phyloP scores from a whole-genome alignment of 2,113 vertebrate genomes.

The Eclectus roratus region DNA sequence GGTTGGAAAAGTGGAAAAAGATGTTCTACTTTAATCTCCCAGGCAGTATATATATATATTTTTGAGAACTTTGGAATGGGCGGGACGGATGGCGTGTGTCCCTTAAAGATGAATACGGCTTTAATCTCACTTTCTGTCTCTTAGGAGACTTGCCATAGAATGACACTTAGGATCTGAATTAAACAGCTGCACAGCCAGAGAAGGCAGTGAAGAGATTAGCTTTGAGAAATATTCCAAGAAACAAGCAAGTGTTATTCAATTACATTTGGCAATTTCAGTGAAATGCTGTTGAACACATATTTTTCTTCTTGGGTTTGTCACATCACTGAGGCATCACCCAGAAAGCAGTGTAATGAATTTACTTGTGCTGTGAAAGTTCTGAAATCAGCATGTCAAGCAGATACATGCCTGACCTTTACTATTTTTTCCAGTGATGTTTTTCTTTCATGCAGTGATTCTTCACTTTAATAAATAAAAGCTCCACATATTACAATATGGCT shows the following conservation, averaged over 20 bases:
- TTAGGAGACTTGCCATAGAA: neutral
- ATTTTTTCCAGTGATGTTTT: neutral
- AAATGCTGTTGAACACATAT: neutral
- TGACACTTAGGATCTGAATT: neutral
- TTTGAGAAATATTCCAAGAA: neutral
- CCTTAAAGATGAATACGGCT: neutral
- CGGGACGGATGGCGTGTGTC: rapidly evolving
- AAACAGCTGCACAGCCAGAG: neutral
- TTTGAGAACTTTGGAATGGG: neutral
- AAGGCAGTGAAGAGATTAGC: neutral
- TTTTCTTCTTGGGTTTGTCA: neutral
- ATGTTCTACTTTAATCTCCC: neutral
- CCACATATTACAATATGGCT: neutral
- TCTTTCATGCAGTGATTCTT: neutral
- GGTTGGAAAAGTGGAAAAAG: neutral
- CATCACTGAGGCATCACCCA: neutral
- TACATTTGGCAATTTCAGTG: neutral
- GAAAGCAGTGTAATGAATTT: neutral
- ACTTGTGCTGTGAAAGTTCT: neutral
- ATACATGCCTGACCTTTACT: neutral
- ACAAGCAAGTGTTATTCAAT: neutral
- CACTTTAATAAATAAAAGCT: neutral
- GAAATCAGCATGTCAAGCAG: neutral
- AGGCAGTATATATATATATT: neutral
- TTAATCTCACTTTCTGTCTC: neutral